Base-by-base conservation (phyloP, 37 sponge, comb jelly and placozoan genomes). In the Hexactinellida sp. region DNA sequence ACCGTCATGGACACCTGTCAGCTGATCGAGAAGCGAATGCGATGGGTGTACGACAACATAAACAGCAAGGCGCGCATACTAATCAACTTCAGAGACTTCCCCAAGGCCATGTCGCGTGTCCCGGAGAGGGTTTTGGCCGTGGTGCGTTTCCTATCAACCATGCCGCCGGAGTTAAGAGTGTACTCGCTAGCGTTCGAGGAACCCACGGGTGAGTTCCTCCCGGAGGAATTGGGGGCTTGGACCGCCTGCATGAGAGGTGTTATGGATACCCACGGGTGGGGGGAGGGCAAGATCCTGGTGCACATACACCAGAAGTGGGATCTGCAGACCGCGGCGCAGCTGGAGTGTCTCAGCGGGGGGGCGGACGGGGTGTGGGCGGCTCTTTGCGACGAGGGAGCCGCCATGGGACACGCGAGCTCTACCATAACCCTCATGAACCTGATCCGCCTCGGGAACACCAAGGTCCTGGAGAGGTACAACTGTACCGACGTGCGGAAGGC, bases 281-380 rank as follows among this genome's bases (percentile, higher is more conserved):
- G n/a, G 9, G 54, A 54, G 5, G 95, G 93, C 1, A 86, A 86
- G 37, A 54, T 95, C 0, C 83, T 95, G 0, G 84, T 88, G 24
- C 94, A 94, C 54, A 83, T 92, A 24, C 94, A 94, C 85, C 85
- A 92, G 88, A 90, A 94, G 84, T 94, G 94, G 94, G 94, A 84
- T n/a, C 87, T 92, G 5, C 86, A 83, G 54, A 87, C 85, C 16
- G 91, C 93, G 0, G 38, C 93, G 0, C 88, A 87, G 51, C 87
- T 95, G 37, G 91, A 88, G 32, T 92, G 92, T 85, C 88, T 95
- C 16, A 84, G 87, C 39, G 85, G 54, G 36, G 95, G 95, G 37
- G 95, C 93, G 1, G 88, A 92, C 55, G 95, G 95, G 25, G 89
- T 95, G 5, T 95, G 95, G 95, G 90, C 90, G 37, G 91, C 91